Base-by-base conservation (phyloP, 2,113 vertebrate species). In the Oryzias melastigma region DNA sequence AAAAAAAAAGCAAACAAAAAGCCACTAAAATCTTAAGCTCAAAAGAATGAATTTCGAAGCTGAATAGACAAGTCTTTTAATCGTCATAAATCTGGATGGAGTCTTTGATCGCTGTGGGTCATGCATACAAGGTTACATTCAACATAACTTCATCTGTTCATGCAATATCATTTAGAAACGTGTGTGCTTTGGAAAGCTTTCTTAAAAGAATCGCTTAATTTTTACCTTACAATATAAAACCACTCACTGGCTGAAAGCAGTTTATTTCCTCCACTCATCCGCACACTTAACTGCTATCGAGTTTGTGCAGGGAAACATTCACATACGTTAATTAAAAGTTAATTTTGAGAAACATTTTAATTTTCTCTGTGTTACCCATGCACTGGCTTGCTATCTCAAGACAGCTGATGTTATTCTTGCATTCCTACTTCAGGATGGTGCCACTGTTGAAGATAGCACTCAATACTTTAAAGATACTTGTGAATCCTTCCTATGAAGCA, bases 401-500 rank as follows among this genome's bases (percentile, higher is more conserved):
- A 16, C 0, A 1, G 63, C 14, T 52, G 68, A 49, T 79, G 56
- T 44, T 58, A 67, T 72, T 84, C 56, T 79, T 58, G 54, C 57
- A 50, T 64, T 35, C n/a, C 14, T 64, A 43, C 57, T 62, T 79
- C 46, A 63, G 52, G 25, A 1, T 40, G 44, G 47, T 63, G 47
- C 29, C 29, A 44, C 57, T 71, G 58, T 48, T 61, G 61, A 83
- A 71, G 68, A 75, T 65, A 69, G 75, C 60, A 64, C 70, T 68
- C 61, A 7, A 68, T 66, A 77, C 77, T 49, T 68, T 70, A 63
- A 64, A 50, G 13, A 65, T 71, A 68, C 75, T 77, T 87, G 81
- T 84, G 58, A 86, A 66, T 80, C 44, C 61, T 71, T 58, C 44
- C 66, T 76, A 49, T 48, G 46, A 64, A 71, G 62, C 65, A 25